phyloP scores from a whole-genome alignment of 2,113 vertebrate genomes.

The Colinus virginianus region DNA sequence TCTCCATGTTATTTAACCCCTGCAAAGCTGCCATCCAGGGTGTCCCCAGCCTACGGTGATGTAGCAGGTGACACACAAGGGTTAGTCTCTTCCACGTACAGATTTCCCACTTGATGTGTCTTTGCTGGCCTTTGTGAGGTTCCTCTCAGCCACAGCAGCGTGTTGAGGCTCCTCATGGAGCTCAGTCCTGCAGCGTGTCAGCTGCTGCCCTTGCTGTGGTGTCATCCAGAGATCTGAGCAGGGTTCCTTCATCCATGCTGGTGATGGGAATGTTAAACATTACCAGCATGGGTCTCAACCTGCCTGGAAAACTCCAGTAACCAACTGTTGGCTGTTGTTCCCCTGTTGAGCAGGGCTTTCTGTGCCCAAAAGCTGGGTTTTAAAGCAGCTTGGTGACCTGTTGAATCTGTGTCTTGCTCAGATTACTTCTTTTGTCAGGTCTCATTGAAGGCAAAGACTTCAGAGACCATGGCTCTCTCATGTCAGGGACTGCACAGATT shows the following conservation, averaged over 20 bases:
- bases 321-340: too few species aligned
- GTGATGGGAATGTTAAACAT: not conserved
- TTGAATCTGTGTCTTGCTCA: too few species aligned
- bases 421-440: not conserved
- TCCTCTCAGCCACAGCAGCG: not conserved
- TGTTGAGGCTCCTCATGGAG: not conserved
- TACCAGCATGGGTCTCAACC: not conserved
- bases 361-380: too few species aligned
- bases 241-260: not conserved
- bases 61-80: not conserved
- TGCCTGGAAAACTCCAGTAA: not conserved
- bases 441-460: not conserved
- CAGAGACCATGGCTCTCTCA: not conserved
- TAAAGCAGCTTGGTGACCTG: too few species aligned
- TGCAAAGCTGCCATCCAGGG: too few species aligned
- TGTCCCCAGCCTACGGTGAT: not conserved
- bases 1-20: not conserved
- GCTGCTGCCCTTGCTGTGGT: not conserved
- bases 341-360: not conserved
- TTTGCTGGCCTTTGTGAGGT: not conserved
- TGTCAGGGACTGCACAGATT: not conserved
- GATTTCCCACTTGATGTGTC: not conserved
- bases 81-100: too few species aligned
- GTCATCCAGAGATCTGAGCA: not conserved
- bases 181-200: not conserved